A percentile compares a stretch with the other conserved stretches of the same genome.
phyloP scores from a whole-genome alignment of 2,113 vertebrate species.

The Halcyon senegalensis region DNA sequence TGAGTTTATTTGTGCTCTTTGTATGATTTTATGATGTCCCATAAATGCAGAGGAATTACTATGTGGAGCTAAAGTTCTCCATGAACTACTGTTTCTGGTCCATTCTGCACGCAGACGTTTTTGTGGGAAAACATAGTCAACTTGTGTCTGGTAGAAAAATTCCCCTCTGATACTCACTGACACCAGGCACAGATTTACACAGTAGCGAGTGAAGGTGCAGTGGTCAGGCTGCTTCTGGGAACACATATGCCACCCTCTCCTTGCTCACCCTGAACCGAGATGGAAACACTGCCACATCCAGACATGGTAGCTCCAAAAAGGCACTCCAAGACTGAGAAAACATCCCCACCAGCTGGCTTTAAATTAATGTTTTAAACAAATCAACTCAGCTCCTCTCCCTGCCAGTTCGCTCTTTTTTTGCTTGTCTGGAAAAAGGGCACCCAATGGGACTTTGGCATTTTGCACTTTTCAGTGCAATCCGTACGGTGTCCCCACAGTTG shows the following conservation, averaged over 20 bases:
- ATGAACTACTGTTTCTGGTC: not conserved
- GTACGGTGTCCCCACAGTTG: accelerated
- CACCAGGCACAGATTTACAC: slow-evolving; percentile 1
- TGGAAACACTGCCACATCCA: not conserved
- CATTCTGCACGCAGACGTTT: not conserved
- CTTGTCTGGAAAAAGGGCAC: not conserved
- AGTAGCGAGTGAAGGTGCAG: not conserved
- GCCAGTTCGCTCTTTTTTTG: not conserved
- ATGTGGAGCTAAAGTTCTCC: not conserved
- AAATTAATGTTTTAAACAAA: not conserved
- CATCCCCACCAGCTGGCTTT: not conserved
- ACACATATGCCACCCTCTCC: not conserved
- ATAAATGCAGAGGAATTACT: slow-evolving; percentile 17
- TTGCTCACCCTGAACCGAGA: not conserved
- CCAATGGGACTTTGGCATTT: not conserved
- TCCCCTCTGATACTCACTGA: not conserved
- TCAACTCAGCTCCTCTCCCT: not conserved
- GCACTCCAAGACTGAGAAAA: not conserved
- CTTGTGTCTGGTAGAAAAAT: not conserved
- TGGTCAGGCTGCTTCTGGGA: not conserved
- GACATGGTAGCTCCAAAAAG: no score
- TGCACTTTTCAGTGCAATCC: not conserved
- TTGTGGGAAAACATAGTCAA: not conserved
- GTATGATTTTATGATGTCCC: not conserved
- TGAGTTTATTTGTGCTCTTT: not conserved